phyloP scores from a whole-genome alignment of 2,113 vertebrate genomes.

The Prunella fulvescens region DNA sequence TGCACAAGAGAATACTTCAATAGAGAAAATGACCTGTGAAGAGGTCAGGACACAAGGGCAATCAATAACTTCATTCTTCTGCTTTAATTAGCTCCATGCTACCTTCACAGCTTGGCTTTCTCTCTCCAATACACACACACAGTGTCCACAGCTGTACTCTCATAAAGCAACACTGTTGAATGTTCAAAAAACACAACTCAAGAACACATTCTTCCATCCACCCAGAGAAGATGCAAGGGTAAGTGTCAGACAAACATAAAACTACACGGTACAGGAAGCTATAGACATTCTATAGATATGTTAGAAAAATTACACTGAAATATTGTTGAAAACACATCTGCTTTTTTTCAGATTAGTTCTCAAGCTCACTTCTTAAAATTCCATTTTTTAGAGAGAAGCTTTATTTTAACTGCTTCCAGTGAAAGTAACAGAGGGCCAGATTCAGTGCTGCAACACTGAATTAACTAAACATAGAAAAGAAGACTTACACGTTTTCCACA shows the following conservation, averaged over 20 bases:
- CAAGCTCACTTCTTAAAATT: background rate
- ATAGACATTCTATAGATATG: background rate
- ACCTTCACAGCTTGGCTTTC: background rate
- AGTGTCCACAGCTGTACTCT: background rate
- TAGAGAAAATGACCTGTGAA: background rate
- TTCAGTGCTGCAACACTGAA: background rate
- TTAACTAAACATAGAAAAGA: background rate
- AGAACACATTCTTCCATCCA: background rate
- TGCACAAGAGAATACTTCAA: background rate
- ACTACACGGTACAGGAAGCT: background rate
- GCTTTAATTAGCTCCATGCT: background rate
- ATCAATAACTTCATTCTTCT: background rate
- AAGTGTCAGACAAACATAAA: background rate
- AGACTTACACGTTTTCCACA: background rate
- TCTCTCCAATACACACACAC: background rate
- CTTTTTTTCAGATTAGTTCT: background rate
- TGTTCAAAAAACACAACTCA: background rate
- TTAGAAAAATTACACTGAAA: background rate
- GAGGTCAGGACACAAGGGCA: background rate
- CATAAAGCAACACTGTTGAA: background rate
- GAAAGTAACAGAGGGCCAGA: background rate
- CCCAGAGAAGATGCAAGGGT: background rate
- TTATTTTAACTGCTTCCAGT: background rate
- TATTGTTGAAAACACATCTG: background rate
- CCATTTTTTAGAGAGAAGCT: background rate